Conservation (phyloP, 1,140 invertebrate species). For the Panagrolaimus sp. region DNA sequence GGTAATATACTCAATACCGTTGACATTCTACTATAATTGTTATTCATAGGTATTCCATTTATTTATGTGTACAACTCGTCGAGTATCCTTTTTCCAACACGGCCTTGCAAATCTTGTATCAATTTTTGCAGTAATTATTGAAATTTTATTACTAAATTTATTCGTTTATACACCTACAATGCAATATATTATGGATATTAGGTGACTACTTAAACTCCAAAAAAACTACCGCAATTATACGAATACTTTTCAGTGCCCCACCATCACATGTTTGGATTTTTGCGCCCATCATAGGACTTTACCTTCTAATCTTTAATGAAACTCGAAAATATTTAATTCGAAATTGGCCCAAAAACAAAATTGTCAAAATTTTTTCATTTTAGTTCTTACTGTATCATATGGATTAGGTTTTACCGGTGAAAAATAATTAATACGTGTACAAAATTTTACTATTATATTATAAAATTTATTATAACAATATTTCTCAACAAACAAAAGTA, state of each 20-base stretch:
- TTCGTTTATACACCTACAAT: conserved; percentile 44
- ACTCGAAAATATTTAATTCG: conserved; percentile 44
- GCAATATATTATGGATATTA: conserved; percentile 58
- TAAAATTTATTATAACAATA: too few relatives aligned
- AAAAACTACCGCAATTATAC: too few relatives aligned
- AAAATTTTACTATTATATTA: too few relatives aligned
- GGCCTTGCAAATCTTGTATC: conserved; percentile 54
- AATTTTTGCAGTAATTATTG: conserved; percentile 55
- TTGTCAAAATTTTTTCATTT: conserved; percentile 49
- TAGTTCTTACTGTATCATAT: background rate
- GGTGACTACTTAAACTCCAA: too few relatives aligned
- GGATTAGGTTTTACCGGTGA: too few relatives aligned
- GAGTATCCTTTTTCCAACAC: conserved; percentile 55
- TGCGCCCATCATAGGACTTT: conserved; percentile 43
- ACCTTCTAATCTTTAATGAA: conserved; percentile 45
- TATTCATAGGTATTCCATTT: conserved; percentile 56
- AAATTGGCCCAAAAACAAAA: conserved; percentile 44
- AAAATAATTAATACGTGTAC: too few relatives aligned
- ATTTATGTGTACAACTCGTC: conserved; percentile 55
- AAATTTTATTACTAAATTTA: conserved; percentile 52
- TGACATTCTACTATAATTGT: too few relatives aligned
- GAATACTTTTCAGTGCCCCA: conserved; percentile 21
- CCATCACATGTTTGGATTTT: conserved; percentile 45
- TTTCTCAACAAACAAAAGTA: too few relatives aligned
- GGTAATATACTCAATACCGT: too few relatives aligned